Conservation (phyloP, 2,888 invertebrate genomes). For the Ditula angustiorana region DNA sequence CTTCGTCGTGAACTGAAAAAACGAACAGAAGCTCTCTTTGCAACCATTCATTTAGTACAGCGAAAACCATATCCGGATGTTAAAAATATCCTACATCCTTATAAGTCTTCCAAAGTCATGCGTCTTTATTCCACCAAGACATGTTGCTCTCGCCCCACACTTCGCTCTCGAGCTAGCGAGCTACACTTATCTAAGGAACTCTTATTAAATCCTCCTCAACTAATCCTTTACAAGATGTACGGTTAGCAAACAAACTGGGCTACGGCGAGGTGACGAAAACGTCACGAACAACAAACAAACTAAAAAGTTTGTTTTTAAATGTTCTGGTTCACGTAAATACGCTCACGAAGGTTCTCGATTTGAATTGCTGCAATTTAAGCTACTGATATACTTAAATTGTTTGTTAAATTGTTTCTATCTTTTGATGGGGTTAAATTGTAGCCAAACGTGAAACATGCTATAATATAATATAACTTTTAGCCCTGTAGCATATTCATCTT, state of each 20-base stretch:
- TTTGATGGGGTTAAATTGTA: too few relatives aligned
- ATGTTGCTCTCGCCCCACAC: not conserved
- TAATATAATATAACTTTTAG: too few relatives aligned
- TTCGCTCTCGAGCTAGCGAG: constrained; percentile 47
- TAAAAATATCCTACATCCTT: not conserved
- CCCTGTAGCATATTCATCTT: too few relatives aligned
- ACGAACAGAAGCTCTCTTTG: not conserved
- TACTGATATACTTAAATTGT: too few relatives aligned
- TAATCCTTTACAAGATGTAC: constrained; percentile 74
- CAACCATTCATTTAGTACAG: constrained; percentile 1
- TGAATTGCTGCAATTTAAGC: too few relatives aligned
- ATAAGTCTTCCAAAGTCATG: not conserved
- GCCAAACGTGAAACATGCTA: too few relatives aligned
- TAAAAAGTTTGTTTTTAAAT: too few relatives aligned
- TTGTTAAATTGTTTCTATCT: too few relatives aligned
- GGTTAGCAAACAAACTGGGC: constrained; percentile 53
- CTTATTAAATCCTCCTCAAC: constrained; percentile 83
- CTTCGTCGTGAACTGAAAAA: not conserved
- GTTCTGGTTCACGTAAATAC: too few relatives aligned
- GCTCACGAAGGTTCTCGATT: too few relatives aligned
- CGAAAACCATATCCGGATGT: not conserved
- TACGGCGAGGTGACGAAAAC: not conserved
- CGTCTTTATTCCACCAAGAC: not conserved
- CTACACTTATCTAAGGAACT: constrained; percentile 80
- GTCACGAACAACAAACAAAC: too few relatives aligned